Base-by-base conservation (phyloP, 2,113 vertebrate species). In the Vimba vimba region DNA sequence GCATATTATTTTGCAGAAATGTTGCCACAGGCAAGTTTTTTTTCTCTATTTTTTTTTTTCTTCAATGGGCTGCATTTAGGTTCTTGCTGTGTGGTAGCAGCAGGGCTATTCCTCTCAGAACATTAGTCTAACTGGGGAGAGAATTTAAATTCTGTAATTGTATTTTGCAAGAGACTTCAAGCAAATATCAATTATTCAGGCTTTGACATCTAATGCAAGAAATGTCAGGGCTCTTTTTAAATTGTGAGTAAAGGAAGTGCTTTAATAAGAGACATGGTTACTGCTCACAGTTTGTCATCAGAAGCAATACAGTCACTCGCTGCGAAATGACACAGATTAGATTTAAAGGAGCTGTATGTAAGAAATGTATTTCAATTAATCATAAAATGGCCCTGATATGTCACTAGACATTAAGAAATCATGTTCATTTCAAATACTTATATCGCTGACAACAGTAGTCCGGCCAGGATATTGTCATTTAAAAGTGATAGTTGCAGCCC, bases 211-310 rank as follows among this genome's bases (percentile, higher is more conserved):
- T 43, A 79, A 23, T 45, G 78, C 33, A 79, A 43, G 10, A 62
- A 79, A 60, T n/a, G 1, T 17, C 17, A 43, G 36, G 57, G 57
- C 77, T 43, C 21, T 33, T 79, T 79, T 45, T 45, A 36, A 45
- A 62, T 79, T 13, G 36, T 8, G 7, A 62, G 77, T n/a, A 79
- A 25, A 43, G 36, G 21, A 79, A 79, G 8, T 79, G 15, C 12
- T 62, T 17, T 39, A 79, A 39, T 17, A 59, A 79, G n/a, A 43
- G 23, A 79, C 57, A 62, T 62, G 57, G 78, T 62, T 79, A 25
- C 7, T 19, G 57, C 11, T 62, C 57, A 62, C 57, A 39, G 77
- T 79, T 60, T 45, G 77, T 62, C 77, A 79, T 62, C 33, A 17
- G 76, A 59, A 36, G 50, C 30, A 23, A 59, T 39, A 79, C 33